phyloP scores from a whole-genome alignment of 2,888 invertebrate species.

The Lepidochitona cinerea region DNA sequence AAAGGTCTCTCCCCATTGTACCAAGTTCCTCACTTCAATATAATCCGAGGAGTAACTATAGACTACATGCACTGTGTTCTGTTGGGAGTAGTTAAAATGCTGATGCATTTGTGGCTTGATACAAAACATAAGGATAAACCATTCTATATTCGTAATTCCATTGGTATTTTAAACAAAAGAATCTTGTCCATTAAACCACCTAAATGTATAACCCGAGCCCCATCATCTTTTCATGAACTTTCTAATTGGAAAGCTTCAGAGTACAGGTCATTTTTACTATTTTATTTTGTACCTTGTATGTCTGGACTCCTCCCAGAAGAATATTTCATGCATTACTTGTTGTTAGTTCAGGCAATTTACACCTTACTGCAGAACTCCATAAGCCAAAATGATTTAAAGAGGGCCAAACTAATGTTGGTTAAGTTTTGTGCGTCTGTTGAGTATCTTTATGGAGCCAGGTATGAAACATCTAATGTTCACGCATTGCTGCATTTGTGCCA shows the following conservation, averaged over 20 bases:
- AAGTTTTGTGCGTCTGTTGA: conserved; percentile 1
- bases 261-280: conserved; percentile 16
- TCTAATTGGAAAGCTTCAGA: conserved; percentile 24
- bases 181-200: conserved; percentile 20
- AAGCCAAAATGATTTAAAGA: background rate
- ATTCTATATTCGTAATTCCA: conserved; percentile 10
- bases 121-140: conserved; percentile 10
- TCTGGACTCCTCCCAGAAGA: conserved; percentile 12
- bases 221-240: conserved; percentile 11
- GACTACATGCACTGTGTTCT: conserved; percentile 47
- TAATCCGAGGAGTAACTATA: conserved; percentile 31
- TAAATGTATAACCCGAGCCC: conserved; percentile 12
- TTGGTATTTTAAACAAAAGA: background rate
- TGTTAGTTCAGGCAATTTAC: background rate
- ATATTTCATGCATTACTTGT: background rate
- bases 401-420: background rate
- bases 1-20: conserved; percentile 16
- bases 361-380: background rate
- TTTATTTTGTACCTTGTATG: conserved; percentile 18
- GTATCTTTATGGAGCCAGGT: too few species aligned
- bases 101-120: conserved; percentile 33
- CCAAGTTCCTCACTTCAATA: conserved; percentile 25
- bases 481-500: conserved; percentile 9
- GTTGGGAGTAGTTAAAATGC: conserved; percentile 33
- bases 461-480: conserved; percentile 13